Evolutionary conservation across 2,797 vertebrate genomes (phyloP).

Genomic region (Acrocephalus scirpaceus): DNA sequence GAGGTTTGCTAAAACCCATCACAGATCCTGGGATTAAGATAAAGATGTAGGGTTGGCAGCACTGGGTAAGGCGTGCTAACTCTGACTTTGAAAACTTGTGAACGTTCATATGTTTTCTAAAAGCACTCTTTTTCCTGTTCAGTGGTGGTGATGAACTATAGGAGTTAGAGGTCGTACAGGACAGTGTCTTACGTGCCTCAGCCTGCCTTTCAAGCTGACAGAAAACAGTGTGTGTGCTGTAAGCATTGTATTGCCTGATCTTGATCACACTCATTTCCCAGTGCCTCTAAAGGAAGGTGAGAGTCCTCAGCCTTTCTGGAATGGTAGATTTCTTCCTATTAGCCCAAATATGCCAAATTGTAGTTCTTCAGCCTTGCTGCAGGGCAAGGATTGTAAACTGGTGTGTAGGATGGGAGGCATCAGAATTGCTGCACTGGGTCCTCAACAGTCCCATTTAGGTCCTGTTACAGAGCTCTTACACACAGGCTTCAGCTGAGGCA

Average conservation of each 20-base stretch:
- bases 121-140: neutral
- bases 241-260: neutral
- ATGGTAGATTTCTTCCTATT: neutral
- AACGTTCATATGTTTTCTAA: neutral
- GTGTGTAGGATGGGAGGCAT: neutral
- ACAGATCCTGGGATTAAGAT: neutral
- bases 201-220: neutral
- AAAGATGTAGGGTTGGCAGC: neutral
- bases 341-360: neutral
- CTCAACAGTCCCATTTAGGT: neutral
- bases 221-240: neutral
- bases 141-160: neutral
- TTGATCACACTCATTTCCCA: neutral
- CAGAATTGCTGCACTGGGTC: neutral
- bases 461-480: neutral
- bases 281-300: neutral
- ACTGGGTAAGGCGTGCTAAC: neutral
- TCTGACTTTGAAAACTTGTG: neutral
- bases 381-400: rapidly evolving
- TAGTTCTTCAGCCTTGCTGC: neutral
- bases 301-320: neutral
- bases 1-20: neutral
- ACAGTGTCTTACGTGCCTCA: neutral
- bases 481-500: neutral
- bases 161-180: neutral